Conservation (phyloP, 1,140 invertebrate species). For the Drosophila sp. region DNA sequence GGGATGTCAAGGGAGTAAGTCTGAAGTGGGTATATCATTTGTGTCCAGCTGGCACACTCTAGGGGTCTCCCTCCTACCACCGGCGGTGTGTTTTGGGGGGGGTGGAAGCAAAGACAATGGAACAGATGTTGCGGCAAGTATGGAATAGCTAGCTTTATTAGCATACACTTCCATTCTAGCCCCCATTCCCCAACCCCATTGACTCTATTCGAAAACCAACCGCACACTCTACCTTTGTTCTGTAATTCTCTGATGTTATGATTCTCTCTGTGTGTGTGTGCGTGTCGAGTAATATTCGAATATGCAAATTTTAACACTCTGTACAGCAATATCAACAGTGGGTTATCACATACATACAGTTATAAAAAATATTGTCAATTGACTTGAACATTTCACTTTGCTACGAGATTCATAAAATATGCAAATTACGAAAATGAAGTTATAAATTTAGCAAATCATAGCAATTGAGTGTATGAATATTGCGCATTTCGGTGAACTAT, state of each 20-base stretch:
- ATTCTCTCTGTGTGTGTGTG: not conserved
- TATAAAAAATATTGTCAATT: not conserved
- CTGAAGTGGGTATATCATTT: not conserved
- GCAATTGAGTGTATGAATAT: too few relatives aligned
- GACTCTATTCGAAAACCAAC: not conserved
- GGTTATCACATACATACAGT: too few relatives aligned
- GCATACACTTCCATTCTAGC: not conserved
- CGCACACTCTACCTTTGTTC: too few relatives aligned
- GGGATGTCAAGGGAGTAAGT: not conserved
- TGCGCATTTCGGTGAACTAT: too few relatives aligned
- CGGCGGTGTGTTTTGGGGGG: not conserved
- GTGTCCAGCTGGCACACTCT: not conserved
- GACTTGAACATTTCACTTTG: not conserved
- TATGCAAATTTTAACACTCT: not conserved
- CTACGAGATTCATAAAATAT: not conserved
- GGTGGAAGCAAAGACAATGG: slow-evolving; percentile 1
- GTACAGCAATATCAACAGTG: not conserved
- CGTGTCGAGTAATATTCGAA: not conserved
- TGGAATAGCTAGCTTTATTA: not conserved
- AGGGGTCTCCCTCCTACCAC: too few relatives aligned
- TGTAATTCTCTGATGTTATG: not conserved
- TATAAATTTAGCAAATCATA: too few relatives aligned
- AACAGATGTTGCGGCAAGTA: slow-evolving; percentile 11
- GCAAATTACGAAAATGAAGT: not conserved
- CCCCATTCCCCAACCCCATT: not conserved